phyloP scores from a whole-genome alignment of 2,888 invertebrate species.

The Sepiola atlantica region DNA sequence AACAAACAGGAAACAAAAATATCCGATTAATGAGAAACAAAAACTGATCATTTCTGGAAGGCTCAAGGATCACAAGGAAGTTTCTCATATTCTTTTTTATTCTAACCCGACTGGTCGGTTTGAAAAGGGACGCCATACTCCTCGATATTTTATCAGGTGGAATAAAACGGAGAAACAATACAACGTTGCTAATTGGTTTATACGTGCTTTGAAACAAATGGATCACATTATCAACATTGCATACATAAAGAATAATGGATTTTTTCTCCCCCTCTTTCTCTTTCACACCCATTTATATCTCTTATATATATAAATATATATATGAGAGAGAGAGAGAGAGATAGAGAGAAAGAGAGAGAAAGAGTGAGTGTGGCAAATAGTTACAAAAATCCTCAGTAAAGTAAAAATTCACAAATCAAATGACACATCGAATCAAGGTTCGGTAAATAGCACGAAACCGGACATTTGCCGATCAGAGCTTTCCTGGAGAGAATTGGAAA shows the following conservation, averaged over 20 bases:
- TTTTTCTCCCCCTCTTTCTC: too few relatives aligned
- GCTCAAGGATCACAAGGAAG: constrained; percentile 14
- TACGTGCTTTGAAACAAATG: too few relatives aligned
- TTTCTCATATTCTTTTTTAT: not conserved
- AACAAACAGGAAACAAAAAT: not conserved
- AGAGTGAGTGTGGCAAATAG: not conserved
- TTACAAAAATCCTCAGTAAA: not conserved
- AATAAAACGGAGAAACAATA: too few relatives aligned
- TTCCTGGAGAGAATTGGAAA: not conserved
- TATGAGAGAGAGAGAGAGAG: not conserved
- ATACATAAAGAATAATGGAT: not conserved
- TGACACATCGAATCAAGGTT: not conserved
- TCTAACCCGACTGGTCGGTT: not conserved
- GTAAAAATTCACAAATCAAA: not conserved
- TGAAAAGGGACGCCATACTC: constrained; percentile 8
- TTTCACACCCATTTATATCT: too few relatives aligned
- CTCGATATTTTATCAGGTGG: not conserved
- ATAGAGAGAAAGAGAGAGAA: not conserved
- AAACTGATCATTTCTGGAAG: not conserved
- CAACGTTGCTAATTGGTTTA: not conserved
- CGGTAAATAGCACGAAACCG: not conserved
- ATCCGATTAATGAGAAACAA: not conserved
- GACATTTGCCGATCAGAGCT: not conserved
- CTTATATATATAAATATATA: not conserved
- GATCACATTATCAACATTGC: not conserved